phyloP scores from a whole-genome alignment of 2,113 vertebrate species.

The Orientallactaga bullata region DNA sequence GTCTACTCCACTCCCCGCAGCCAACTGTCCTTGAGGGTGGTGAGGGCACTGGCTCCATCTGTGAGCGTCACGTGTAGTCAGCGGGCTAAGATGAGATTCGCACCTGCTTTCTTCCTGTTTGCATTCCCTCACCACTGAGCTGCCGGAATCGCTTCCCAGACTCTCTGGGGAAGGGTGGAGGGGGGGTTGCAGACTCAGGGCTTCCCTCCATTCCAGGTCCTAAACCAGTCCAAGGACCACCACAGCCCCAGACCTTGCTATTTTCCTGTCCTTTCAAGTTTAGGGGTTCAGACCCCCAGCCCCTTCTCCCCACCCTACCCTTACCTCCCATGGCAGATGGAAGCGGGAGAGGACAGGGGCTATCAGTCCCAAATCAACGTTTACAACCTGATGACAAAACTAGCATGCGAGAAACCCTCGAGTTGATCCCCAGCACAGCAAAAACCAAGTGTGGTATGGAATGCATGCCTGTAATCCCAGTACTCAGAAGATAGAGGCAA shows the following conservation, averaged over 20 bases:
- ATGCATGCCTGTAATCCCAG: no score
- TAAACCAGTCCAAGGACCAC: background rate
- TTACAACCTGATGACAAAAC: conserved; percentile 23
- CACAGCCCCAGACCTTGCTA: no score
- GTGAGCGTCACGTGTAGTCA: background rate
- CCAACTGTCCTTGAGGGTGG: no score
- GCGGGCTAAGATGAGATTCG: background rate
- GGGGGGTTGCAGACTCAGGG: background rate
- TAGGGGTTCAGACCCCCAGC: background rate
- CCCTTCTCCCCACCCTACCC: background rate
- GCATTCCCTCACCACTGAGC: background rate
- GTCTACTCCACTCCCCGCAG: background rate
- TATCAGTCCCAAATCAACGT: background rate
- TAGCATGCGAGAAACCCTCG: background rate
- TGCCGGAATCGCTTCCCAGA: background rate
- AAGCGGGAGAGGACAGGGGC: background rate
- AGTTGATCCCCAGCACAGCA: background rate
- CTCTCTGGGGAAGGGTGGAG: no score
- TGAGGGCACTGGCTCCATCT: accelerated
- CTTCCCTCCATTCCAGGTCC: background rate
- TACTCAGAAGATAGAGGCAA: background rate
- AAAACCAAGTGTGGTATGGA: background rate
- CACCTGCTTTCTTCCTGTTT: background rate
- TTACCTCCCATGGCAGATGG: background rate
- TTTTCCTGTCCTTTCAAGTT: background rate